Conservation (phyloP, 2,113 vertebrate species). For the Callaeas wilsoni region DNA sequence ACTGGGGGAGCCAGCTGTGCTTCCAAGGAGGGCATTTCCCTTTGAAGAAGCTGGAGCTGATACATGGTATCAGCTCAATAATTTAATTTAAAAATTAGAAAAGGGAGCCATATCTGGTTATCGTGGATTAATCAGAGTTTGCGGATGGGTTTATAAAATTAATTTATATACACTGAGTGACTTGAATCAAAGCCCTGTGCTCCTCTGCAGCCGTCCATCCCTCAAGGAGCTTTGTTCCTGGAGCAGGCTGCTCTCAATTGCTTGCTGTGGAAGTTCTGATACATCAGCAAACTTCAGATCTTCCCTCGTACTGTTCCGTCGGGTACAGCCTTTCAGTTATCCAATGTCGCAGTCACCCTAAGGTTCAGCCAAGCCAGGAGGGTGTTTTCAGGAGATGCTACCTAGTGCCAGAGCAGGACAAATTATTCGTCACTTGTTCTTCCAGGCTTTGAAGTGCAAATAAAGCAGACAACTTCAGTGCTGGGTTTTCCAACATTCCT, state of each 20-base stretch:
- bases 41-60: background rate
- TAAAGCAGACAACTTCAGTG: background rate
- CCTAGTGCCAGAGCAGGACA: background rate
- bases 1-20: background rate
- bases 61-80: background rate
- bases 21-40: background rate
- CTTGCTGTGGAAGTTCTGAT: background rate
- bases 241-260: background rate
- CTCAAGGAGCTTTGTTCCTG: background rate
- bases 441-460: background rate
- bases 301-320: background rate
- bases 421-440: background rate
- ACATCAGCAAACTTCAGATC: conserved; percentile 9
- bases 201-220: conserved; percentile 5
- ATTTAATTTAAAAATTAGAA: conserved; percentile 42
- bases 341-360: background rate
- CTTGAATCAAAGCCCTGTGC: conserved; percentile 36
- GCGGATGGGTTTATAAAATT: conserved; percentile 29
- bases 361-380: background rate
- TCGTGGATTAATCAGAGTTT: conserved; percentile 26
- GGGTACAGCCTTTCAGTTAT: background rate
- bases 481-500: background rate
- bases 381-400: background rate
- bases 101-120: background rate
- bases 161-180: conserved; percentile 50